Conservation (phyloP, 2,113 vertebrate species). For the Loxodonta africana region DNA sequence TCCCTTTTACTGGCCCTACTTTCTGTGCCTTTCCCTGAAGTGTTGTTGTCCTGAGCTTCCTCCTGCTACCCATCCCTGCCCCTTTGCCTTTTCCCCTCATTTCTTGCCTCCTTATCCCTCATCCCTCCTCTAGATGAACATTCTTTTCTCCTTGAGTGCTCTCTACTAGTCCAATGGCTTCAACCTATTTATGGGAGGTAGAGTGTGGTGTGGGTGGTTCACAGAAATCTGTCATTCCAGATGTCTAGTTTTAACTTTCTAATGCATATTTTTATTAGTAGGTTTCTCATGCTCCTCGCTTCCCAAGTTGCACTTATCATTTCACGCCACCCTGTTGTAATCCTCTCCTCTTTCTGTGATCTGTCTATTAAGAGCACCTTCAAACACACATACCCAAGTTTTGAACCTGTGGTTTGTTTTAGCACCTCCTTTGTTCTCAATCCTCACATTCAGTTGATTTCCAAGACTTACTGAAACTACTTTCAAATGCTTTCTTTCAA, state of each 20-base stretch:
- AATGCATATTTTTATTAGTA: background rate
- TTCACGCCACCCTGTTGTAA: background rate
- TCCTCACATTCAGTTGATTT: background rate
- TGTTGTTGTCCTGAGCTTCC: background rate
- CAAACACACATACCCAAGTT: background rate
- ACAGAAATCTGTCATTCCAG: background rate
- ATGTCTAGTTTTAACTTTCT: background rate
- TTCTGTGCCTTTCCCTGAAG: background rate
- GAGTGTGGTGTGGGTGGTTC: background rate
- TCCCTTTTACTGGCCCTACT: background rate
- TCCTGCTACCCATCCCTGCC: background rate
- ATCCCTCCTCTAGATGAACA: background rate
- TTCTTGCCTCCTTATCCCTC: background rate
- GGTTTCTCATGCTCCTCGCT: background rate
- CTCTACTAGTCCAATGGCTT: background rate
- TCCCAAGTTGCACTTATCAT: background rate
- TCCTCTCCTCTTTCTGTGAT: background rate
- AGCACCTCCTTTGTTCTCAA: background rate
- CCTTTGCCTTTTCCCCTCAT: background rate
- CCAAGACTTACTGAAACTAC: background rate
- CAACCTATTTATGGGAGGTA: background rate
- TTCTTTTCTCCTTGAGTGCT: background rate
- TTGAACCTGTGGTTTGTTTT: background rate
- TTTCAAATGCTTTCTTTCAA: background rate
- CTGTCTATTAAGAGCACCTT: background rate